Conservation (phyloP, 1,140 invertebrate genomes). For the Lasioglossum baleicum region DNA sequence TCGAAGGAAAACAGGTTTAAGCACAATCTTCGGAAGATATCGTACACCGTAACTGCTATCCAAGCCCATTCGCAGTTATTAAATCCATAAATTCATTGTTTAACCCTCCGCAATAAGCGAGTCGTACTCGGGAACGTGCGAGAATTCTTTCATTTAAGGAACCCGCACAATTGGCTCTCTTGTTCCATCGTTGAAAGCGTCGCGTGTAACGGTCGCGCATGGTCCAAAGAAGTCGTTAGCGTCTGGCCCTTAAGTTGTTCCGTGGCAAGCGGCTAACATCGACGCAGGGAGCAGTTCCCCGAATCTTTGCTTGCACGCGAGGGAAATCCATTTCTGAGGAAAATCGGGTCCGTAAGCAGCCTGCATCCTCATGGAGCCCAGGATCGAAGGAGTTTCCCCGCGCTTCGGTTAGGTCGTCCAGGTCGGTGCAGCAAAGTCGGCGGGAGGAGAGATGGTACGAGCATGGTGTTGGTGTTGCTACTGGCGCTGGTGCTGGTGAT, state of each 20-base stretch:
- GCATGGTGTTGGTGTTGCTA: neutral
- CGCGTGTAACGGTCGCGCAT: neutral
- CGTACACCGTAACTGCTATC: neutral
- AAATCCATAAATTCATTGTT: neutral
- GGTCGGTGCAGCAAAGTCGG: slow-evolving; percentile 10
- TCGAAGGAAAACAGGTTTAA: too few relatives aligned
- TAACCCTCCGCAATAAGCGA: neutral
- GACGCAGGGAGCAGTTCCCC: slow-evolving; percentile 9
- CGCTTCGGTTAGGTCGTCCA: slow-evolving; percentile 8
- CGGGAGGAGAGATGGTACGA: slow-evolving; percentile 1
- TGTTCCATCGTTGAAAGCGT: neutral
- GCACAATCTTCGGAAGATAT: neutral
- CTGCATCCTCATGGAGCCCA: neutral
- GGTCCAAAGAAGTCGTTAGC: slow-evolving; percentile 38
- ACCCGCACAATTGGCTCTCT: neutral
- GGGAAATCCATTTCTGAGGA: neutral
- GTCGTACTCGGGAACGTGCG: neutral
- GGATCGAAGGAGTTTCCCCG: slow-evolving; percentile 1
- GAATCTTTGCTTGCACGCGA: neutral
- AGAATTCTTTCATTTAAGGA: neutral
- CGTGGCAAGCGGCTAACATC: neutral
- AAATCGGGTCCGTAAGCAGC: slow-evolving; percentile 5
- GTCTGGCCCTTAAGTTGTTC: slow-evolving; percentile 3
- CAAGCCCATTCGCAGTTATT: neutral
- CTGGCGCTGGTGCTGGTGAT: neutral